phyloP scores from a whole-genome alignment of 2,113 vertebrate genomes.

The Panthera uncia region DNA sequence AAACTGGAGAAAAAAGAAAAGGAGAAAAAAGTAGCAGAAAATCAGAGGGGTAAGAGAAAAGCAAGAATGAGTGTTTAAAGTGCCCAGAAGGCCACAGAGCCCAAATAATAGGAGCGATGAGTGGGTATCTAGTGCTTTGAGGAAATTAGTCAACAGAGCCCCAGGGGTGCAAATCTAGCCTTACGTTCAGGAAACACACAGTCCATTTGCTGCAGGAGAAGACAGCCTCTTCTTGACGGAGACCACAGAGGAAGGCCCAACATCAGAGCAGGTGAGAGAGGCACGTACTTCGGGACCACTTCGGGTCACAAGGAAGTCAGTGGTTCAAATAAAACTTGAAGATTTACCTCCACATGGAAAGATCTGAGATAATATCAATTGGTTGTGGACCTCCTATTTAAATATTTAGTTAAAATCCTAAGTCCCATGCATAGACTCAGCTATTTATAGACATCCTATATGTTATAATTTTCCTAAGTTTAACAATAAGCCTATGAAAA shows the following conservation, averaged over 20 bases:
- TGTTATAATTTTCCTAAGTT: not conserved
- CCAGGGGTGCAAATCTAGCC: not conserved
- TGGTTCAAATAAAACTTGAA: not conserved
- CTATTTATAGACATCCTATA: not conserved
- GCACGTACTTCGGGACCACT: not conserved
- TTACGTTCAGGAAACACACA: not conserved
- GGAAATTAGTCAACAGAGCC: not conserved
- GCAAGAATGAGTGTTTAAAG: not conserved
- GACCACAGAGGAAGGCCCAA: not conserved
- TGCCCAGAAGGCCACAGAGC: not conserved
- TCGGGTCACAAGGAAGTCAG: not conserved
- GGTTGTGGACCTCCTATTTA: not conserved
- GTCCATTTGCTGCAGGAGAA: not conserved
- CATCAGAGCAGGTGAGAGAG: not conserved
- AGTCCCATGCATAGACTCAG: not conserved
- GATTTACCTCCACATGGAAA: not conserved
- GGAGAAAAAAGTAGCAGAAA: not conserved
- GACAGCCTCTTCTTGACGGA: not conserved
- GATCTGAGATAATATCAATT: not conserved
- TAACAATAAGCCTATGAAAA: not conserved
- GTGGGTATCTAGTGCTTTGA: accelerated
- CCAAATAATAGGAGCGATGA: not conserved
- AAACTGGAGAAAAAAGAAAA: not conserved
- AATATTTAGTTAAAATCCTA: slow-evolving; percentile 12
- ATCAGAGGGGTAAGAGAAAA: not conserved